These are phyloP conservation scores for Aurelia sp. DNA, from an alignment of 30 jellyfish, hydroid and myxozoan species.

Conservation along the genomic window DNA sequence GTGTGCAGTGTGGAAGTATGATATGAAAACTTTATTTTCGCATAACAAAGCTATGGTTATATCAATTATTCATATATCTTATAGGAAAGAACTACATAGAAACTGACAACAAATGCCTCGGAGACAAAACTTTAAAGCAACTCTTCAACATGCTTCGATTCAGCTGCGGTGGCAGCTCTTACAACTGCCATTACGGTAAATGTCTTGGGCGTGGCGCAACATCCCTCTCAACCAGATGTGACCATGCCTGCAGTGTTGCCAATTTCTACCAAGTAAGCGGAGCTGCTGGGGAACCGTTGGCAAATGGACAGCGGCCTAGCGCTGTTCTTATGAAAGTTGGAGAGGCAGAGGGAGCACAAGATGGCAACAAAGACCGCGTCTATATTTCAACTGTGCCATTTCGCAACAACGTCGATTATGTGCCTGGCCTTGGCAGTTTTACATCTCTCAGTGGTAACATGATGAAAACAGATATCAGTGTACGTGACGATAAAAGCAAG, in stretches of 20 bases:
- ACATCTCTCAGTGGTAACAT: conserved; percentile 54
- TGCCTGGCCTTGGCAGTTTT: conserved; percentile 60
- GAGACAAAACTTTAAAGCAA: conserved; percentile 46
- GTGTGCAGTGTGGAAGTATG: too few relatives aligned
- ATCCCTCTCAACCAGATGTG: conserved; percentile 18
- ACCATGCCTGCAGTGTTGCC: conserved; percentile 56
- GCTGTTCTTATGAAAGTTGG: conserved; percentile 54
- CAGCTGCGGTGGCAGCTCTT: conserved; percentile 76
- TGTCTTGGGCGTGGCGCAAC: conserved; percentile 67
- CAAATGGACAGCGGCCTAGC: conserved; percentile 52
- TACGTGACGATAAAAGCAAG: conserved; percentile 42
- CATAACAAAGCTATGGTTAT: too few relatives aligned
- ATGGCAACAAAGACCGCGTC: conserved; percentile 73
- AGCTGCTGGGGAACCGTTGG: conserved; percentile 54
- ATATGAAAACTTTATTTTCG: too few relatives aligned
- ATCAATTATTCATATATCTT: background rate
- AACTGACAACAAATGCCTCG: conserved; percentile 48
- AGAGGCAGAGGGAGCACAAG: conserved; percentile 78
- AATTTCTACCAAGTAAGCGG: conserved; percentile 38
- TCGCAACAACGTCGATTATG: conserved; percentile 65
- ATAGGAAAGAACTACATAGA: conserved; percentile 62
- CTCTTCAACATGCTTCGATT: conserved; percentile 69
- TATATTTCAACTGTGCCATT: conserved; percentile 68
- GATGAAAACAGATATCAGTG: conserved; percentile 35
- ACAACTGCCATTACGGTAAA: conserved; percentile 65